Evolutionary conservation across 2,888 invertebrate species (phyloP).

Genomic region (Idaea dimidiata): DNA sequence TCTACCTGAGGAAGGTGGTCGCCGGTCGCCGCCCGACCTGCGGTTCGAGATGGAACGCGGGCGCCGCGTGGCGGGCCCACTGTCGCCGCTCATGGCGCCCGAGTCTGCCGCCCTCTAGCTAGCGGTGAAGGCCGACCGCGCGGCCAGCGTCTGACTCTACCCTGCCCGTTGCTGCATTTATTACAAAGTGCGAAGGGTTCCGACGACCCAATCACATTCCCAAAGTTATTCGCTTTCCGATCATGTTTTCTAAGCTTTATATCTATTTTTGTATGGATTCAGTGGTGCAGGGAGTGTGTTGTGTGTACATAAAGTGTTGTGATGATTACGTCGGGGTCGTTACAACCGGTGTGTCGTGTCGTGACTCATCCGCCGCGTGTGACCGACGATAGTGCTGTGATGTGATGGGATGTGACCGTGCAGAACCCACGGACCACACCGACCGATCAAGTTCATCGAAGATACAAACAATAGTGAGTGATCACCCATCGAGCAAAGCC

Average conservation of each 20-base stretch:
- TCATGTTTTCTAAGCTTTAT: conserved; percentile 67
- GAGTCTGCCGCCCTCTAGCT: conserved; percentile 88
- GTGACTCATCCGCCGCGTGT: neutral
- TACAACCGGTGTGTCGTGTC: conserved; percentile 33
- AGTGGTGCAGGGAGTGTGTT: conserved; percentile 46
- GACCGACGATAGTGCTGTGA: neutral
- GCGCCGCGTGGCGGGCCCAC: conserved; percentile 87
- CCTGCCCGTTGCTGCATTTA: conserved; percentile 50
- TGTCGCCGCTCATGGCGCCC: conserved; percentile 89
- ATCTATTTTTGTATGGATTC: conserved; percentile 65
- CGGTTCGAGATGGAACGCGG: conserved; percentile 91
- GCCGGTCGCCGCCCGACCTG: conserved; percentile 84
- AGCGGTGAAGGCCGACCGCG: conserved; percentile 62
- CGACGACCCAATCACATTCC: conserved; percentile 52
- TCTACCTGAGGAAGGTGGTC: conserved; percentile 85
- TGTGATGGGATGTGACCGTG: neutral
- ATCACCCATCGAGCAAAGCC: conserved; percentile 19
- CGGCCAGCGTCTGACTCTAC: conserved; percentile 70
- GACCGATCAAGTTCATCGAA: neutral
- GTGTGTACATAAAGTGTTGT: conserved; percentile 58
- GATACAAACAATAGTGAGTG: neutral
- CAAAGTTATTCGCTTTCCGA: conserved; percentile 49
- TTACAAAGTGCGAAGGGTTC: conserved; percentile 56
- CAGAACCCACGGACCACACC: neutral
- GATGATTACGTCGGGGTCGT: too few relatives aligned